Conservation (phyloP, 1,140 invertebrate genomes). For the Pogonus chalceus region DNA sequence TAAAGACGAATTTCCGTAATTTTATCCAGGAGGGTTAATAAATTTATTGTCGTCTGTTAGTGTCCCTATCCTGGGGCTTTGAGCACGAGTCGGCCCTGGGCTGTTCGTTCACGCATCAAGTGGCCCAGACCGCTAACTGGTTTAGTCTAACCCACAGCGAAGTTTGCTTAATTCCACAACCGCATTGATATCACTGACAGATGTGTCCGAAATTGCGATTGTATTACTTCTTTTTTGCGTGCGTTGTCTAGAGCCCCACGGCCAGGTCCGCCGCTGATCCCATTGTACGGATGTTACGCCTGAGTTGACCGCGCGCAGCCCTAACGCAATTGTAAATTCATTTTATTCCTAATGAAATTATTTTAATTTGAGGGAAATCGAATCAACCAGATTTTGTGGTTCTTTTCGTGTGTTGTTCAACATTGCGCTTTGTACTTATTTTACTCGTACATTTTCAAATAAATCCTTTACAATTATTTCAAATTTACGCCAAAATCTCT, state of each 20-base stretch:
- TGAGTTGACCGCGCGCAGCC: not conserved
- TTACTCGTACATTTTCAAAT: too few species aligned
- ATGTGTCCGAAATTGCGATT: slow-evolving; percentile 21
- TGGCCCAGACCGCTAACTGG: slow-evolving; percentile 23
- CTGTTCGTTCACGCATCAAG: not conserved
- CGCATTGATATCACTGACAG: slow-evolving; percentile 32
- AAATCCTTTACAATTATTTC: too few species aligned
- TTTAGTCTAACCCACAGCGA: slow-evolving; percentile 26
- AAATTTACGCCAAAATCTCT: too few species aligned
- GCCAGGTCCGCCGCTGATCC: not conserved
- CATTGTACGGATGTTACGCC: not conserved
- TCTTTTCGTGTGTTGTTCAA: not conserved
- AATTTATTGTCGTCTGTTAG: too few species aligned
- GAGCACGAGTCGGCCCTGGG: not conserved
- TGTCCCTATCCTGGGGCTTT: not conserved
- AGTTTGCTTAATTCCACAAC: slow-evolving; percentile 31
- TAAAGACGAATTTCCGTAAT: too few species aligned
- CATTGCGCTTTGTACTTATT: too few species aligned
- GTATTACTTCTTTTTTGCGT: not conserved
- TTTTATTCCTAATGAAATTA: slow-evolving; percentile 1
- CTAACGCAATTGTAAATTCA: slow-evolving; percentile 6
- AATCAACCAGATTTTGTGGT: slow-evolving; percentile 3
- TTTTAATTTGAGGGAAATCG: not conserved
- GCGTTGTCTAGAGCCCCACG: not conserved
- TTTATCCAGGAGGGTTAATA: too few species aligned